phyloP scores from a whole-genome alignment of 2,888 invertebrate genomes.

The Patella ulyssiponensis region DNA sequence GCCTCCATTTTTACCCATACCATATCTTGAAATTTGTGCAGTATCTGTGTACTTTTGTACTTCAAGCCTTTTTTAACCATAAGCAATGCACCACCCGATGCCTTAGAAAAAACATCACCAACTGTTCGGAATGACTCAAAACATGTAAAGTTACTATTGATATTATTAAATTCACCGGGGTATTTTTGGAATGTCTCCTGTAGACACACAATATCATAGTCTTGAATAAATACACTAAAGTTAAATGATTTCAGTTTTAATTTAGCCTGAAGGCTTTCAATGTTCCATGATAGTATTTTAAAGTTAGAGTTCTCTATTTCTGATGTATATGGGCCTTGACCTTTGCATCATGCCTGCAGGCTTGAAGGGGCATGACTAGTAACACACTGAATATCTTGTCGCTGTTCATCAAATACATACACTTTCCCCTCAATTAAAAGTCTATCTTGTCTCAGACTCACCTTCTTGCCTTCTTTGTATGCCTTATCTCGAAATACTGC shows the following conservation, averaged over 20 bases:
- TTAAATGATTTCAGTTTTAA: not conserved
- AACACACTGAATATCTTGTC: not conserved
- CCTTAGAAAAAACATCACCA: conserved; percentile 1
- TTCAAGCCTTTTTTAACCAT: not conserved
- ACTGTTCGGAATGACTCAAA: not conserved
- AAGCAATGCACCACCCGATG: not conserved
- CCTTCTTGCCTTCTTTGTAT: not conserved
- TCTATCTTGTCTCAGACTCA: not conserved
- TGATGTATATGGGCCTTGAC: not conserved
- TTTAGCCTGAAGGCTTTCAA: not conserved
- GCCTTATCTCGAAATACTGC: not conserved
- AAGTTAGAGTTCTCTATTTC: not conserved
- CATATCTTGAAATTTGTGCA: not conserved
- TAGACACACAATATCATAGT: conserved; percentile 1
- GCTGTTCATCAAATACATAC: not conserved
- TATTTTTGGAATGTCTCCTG: not conserved
- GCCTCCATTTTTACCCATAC: not conserved
- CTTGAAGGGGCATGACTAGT: not conserved
- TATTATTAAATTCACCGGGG: not conserved
- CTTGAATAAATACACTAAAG: not conserved
- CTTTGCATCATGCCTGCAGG: not conserved
- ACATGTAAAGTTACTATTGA: not conserved
- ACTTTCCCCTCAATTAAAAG: not conserved
- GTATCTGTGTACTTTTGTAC: not conserved
- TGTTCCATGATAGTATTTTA: not conserved